A percentile compares a stretch with the other conserved stretches of the same genome.
Conservation (phyloP, 2,888 invertebrate species). For the Azorinus chamasolen region DNA sequence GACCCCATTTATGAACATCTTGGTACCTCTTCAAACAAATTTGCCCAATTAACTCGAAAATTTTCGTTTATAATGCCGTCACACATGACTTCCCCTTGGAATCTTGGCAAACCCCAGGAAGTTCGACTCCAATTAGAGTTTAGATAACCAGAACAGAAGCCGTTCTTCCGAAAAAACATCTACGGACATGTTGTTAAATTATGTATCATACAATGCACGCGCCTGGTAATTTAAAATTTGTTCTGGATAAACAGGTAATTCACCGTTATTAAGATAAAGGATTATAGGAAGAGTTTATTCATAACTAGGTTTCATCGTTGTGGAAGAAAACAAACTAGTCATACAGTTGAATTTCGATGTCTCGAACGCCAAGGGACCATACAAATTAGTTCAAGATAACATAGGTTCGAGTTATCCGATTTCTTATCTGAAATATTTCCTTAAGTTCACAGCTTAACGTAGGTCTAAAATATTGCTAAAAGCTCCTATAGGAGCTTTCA, state of each 20-base stretch:
- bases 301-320: too few species aligned
- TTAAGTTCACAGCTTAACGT: too few species aligned
- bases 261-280: neutral
- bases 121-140: constrained; percentile 49
- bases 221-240: constrained; percentile 55
- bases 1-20: too few species aligned
- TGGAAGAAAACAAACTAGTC: too few species aligned
- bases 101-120: constrained; percentile 38
- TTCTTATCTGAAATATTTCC: too few species aligned
- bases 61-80: constrained; percentile 26
- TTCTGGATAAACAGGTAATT: constrained; percentile 45
- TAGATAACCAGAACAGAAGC: constrained; percentile 45
- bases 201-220: constrained; percentile 53
- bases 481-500: too few species aligned
- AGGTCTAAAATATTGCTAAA: too few species aligned
- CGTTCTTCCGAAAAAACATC: constrained; percentile 47
- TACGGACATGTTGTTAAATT: constrained; percentile 49
- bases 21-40: constrained; percentile 48
- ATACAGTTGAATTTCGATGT: too few species aligned
- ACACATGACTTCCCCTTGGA: constrained; percentile 46
- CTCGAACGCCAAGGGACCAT: too few species aligned
- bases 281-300: too few species aligned
- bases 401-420: too few species aligned
- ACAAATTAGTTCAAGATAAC: too few species aligned
- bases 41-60: constrained; percentile 49